Percentiles rank a stretch among this genome's conserved stretches.
phyloP scores from a whole-genome alignment of 1,140 invertebrate species.

The Dryas iulia region DNA sequence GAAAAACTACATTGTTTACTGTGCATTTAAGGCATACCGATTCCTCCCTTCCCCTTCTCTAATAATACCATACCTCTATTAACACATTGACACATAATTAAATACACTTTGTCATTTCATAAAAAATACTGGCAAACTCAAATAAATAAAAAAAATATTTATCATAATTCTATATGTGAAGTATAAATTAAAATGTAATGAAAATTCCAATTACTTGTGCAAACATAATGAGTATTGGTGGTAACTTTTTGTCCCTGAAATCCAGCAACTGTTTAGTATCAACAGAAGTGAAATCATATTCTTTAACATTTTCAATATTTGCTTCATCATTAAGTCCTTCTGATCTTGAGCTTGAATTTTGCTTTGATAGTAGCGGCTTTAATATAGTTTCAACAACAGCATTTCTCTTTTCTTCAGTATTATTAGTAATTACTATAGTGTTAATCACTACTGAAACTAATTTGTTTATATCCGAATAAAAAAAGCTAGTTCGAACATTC shows the following conservation, averaged over 20 bases:
- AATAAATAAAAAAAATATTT: no score
- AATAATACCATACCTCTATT: no score
- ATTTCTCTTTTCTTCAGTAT: conserved; percentile 81
- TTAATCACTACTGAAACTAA: conserved; percentile 90
- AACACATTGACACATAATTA: no score
- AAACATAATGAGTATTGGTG: conserved; percentile 89
- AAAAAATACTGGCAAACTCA: no score
- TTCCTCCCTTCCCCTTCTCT: no score
- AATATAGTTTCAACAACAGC: conserved; percentile 60
- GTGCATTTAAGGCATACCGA: no score
- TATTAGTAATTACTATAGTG: conserved; percentile 92
- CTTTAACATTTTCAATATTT: conserved; percentile 39
- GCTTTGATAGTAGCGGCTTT: conserved; percentile 72
- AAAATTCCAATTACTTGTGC: conserved; percentile 83
- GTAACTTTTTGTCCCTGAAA: conserved; percentile 87
- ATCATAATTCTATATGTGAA: no score
- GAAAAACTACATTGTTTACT: no score
- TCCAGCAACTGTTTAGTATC: conserved; percentile 79
- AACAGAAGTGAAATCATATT: conserved; percentile 51
- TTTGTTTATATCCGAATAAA: conserved; percentile 94
- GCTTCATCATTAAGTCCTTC: conserved; percentile 44
- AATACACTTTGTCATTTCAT: no score
- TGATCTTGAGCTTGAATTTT: conserved; percentile 58
- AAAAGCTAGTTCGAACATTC: conserved; percentile 92
- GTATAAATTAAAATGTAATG: no score